Evolutionary conservation across 2,888 invertebrate genomes (phyloP), one percentile per base, ranked within the genome.

Genomic region (Pyralis farinalis): DNA sequence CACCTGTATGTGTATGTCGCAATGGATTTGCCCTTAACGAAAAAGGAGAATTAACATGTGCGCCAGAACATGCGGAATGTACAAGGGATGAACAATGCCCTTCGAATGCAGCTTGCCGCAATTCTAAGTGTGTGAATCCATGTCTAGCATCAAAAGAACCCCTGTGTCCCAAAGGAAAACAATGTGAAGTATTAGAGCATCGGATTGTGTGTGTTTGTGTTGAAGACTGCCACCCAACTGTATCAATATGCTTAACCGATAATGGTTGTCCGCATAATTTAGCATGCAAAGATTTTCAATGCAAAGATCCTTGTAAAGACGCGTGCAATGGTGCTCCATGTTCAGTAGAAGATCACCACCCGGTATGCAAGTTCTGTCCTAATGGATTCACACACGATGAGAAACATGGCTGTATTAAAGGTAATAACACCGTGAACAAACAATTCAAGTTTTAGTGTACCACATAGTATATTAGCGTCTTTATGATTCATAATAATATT

Each of bases 311-410:
- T 58, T 97, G 97, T 90, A 91, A 92, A 78, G 93, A 93, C 73
- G 94, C 94, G 71, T 94, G 94, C 83, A 97, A 97, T 88, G 94
- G 95, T 67, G 94, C 96, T 60, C 97, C 97, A 68, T 97, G 97
- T 91, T 94, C 94, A 89, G 97, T 97, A 68, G 96, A 97, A 92
- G 96, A 97, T 87, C 97, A 97, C 91, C 96, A 95, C 90, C 95
- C 97, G 64, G 94, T 95, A 86, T 97, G 97, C 95, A 96, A 96
- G 93, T 96, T 96, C 93, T 97, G 97, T 92, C 96, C 97, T 76
- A 92, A 93, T 87, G 97, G 97, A 91, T 97, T 95, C 92, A 94
- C 94, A 91, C 94, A 95, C 86, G 96, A 97, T 91, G 93, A 95
- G 79, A 94, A 94, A 92, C 94, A 95, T 91, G 97, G 97, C 94